Evolutionary conservation across 2,888 invertebrate genomes (phyloP).

Genomic region (Cantharis rufa): DNA sequence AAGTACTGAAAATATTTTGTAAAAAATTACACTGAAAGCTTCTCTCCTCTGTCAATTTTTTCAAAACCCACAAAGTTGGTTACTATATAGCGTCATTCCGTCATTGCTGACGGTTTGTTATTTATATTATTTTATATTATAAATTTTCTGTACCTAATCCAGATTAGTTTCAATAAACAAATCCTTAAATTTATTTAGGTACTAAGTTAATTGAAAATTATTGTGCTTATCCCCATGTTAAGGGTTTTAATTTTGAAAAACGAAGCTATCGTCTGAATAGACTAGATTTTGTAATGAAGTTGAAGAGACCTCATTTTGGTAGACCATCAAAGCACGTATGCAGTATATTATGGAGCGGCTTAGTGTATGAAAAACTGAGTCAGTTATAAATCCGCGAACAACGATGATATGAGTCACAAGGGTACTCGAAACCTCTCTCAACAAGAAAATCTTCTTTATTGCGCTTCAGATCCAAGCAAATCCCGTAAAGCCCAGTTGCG

Average conservation of each 20-base stretch:
- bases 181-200: no score
- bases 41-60: no score
- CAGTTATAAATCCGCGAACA: constrained; percentile 53
- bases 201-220: not conserved
- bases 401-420: constrained; percentile 52
- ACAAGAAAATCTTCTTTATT: constrained; percentile 58
- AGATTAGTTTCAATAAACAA: no score
- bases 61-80: no score
- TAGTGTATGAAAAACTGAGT: constrained; percentile 25
- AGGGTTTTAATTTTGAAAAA: not conserved
- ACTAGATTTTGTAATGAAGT: constrained; percentile 13
- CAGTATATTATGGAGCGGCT: constrained; percentile 23
- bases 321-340: constrained; percentile 25
- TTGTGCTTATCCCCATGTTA: not conserved
- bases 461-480: constrained; percentile 43
- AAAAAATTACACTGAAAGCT: no score
- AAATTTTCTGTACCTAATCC: no score
- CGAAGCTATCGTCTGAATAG: not conserved
- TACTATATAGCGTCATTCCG: no score
- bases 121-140: no score
- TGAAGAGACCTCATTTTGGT: constrained; percentile 6
- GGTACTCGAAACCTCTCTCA: constrained; percentile 53
- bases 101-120: no score
- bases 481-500: constrained; percentile 33
- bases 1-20: no score